Evolutionary conservation across 1,140 invertebrate genomes (phyloP), one percentile per base, ranked within the genome.

Genomic region (Leptonema lineaticorne): DNA sequence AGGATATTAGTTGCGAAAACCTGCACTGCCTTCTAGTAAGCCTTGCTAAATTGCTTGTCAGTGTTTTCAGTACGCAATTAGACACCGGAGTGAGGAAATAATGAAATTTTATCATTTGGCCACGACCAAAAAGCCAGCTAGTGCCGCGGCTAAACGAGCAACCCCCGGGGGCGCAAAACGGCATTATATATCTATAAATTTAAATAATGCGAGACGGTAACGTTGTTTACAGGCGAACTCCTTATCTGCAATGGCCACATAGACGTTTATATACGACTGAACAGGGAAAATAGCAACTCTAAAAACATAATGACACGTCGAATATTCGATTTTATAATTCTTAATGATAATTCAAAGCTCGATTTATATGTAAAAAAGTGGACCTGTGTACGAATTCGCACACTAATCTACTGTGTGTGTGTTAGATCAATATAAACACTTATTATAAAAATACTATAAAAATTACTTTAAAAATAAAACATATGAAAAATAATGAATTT

Each of bases 151-250:
- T 4, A 41, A 5, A 33, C 37, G 53, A 8, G 8, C 26, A 18
- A 16, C 67, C 28, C 41, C 45, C n/a, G 45, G 37, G 29, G 28
- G 20, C 28, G 56, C 22, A 58, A 56, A 22, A 28, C n/a, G 7
- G 69, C 18, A 62, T 63, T 67, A 53, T 14, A 24, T 53, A 69
- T 70, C 69, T 65, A 70, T 70, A 70, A 70, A 70, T 70, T 70
- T 48, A 33, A 63, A 67, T 63, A 70, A 67, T 60, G 60, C 58
- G 63, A 59, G 60, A 58, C 37, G 62, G 56, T 26, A 56, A 57
- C 63, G 58, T 70, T 70, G 69, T 70, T 70, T 70, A 70, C 69
- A 62, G 63, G 63, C 64, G 30, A 59, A 70, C 53, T 67, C 69
- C 69, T 70, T 70, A 70, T 70, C 69, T 70, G 45, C 66, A 66